phyloP scores from a whole-genome alignment of 1,140 invertebrate genomes.

The Pseudomyrmex flavicornis region DNA sequence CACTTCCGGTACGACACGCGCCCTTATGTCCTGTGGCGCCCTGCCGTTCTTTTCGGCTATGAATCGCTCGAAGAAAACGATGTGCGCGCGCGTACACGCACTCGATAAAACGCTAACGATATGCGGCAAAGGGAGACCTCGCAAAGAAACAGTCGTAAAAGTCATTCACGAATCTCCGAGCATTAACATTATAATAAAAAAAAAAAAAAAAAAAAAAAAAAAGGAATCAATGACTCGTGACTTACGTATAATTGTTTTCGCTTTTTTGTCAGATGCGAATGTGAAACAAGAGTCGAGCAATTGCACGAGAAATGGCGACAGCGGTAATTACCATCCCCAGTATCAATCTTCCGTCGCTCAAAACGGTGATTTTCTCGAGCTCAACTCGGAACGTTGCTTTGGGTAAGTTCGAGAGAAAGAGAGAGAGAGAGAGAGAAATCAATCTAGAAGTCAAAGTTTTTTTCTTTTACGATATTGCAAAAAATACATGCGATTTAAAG shows the following conservation, averaged over 20 bases:
- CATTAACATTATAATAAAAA: neutral
- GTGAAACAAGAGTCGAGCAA: slow-evolving; percentile 76
- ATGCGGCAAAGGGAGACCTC: neutral
- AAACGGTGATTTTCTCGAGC: slow-evolving; percentile 72
- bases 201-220: neutral
- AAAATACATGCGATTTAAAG: too few species aligned
- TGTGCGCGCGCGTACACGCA: slow-evolving; percentile 1
- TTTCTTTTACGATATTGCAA: too few species aligned
- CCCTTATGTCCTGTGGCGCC: slow-evolving; percentile 68
- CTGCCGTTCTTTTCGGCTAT: slow-evolving; percentile 25
- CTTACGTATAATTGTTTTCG: neutral
- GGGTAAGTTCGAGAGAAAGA: slow-evolving; percentile 61
- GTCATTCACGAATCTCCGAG: neutral
- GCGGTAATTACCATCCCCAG: slow-evolving; percentile 64
- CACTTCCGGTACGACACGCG: slow-evolving; percentile 79
- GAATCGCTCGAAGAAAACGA: slow-evolving; percentile 55
- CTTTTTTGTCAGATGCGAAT: slow-evolving; percentile 56
- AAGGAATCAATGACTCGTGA: neutral
- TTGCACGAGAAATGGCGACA: slow-evolving; percentile 68
- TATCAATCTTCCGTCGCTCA: slow-evolving; percentile 66
- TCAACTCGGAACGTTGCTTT: slow-evolving; percentile 72
- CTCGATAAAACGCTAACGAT: slow-evolving; percentile 47
- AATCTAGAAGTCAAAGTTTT: neutral
- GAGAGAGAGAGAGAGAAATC: neutral
- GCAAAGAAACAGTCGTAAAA: slow-evolving; percentile 9